Evolutionary conservation across 2,888 invertebrate genomes (phyloP).

Genomic region (Drosophila formosana): DNA sequence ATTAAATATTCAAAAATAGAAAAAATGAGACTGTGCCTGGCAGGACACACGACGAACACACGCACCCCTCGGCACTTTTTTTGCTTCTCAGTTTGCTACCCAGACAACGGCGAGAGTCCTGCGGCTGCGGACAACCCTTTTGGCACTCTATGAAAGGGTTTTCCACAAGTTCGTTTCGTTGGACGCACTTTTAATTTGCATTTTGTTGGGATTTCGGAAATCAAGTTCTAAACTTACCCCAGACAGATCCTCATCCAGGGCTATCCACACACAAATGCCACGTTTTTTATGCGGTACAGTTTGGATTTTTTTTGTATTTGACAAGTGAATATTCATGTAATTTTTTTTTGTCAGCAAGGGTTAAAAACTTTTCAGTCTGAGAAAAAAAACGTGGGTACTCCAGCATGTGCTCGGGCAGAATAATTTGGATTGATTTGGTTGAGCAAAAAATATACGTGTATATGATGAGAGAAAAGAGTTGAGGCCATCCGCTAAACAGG

Average conservation of each 20-base stretch:
- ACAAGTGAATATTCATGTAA: slow-evolving; percentile 85
- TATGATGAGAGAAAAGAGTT: slow-evolving; percentile 24
- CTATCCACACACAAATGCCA: slow-evolving; percentile 55
- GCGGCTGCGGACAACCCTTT: slow-evolving; percentile 83
- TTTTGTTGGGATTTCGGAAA: slow-evolving; percentile 78
- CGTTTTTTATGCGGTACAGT: slow-evolving; percentile 49
- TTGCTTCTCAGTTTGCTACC: slow-evolving; percentile 51
- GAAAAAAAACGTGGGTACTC: slow-evolving; percentile 84
- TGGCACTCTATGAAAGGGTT: slow-evolving; percentile 67
- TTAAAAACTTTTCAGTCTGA: slow-evolving; percentile 71
- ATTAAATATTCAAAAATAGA: slow-evolving; percentile 24
- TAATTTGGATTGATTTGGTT: slow-evolving; percentile 75
- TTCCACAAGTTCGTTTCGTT: slow-evolving; percentile 62
- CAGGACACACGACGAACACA: slow-evolving; percentile 73
- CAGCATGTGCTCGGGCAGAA: slow-evolving; percentile 83
- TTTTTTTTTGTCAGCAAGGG: slow-evolving; percentile 71
- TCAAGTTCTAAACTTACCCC: slow-evolving; percentile 78
- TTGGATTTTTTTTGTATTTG: slow-evolving; percentile 76
- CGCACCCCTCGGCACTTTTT: slow-evolving; percentile 65
- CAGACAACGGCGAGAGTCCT: slow-evolving; percentile 71
- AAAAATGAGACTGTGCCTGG: slow-evolving; percentile 72
- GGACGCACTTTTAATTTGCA: slow-evolving; percentile 83
- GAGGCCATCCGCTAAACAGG: slow-evolving; percentile 50
- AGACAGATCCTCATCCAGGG: slow-evolving; percentile 41
- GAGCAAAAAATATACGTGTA: slow-evolving; percentile 45